phyloP scores from a whole-genome alignment of 1,140 invertebrate genomes.

The Hermetia illucens region DNA sequence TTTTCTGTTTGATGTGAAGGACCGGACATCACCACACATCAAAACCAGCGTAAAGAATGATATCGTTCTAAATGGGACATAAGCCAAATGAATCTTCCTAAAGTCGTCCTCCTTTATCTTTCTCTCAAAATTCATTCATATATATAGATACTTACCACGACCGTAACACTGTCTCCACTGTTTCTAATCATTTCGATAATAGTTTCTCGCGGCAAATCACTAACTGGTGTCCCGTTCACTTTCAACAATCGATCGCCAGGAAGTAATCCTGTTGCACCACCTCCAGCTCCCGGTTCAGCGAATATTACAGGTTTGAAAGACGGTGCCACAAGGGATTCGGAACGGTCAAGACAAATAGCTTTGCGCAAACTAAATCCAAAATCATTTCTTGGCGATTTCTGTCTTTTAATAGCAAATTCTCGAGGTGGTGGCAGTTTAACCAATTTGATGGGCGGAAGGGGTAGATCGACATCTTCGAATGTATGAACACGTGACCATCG shows the following conservation, averaged over 20 bases:
- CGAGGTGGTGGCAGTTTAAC: conserved; percentile 59
- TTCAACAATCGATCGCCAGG: conserved; percentile 86
- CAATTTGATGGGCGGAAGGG: conserved; percentile 61
- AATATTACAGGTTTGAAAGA: conserved; percentile 66
- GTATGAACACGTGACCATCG: conserved; percentile 54
- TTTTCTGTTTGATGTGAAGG: too few relatives aligned
- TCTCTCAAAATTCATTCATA: conserved; percentile 7
- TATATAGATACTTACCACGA: conserved; percentile 58
- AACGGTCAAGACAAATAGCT: conserved; percentile 61
- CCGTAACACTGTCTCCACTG: conserved; percentile 63
- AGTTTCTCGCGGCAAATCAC: conserved; percentile 74
- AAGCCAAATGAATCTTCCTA: too few relatives aligned
- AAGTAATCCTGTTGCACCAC: conserved; percentile 65
- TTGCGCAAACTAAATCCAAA: conserved; percentile 90
- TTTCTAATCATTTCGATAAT: conserved; percentile 86
- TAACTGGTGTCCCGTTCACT: conserved; percentile 76
- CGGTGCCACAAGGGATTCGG: conserved; percentile 23
- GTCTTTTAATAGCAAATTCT: conserved; percentile 61
- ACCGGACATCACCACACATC: too few relatives aligned
- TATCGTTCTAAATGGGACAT: too few relatives aligned
- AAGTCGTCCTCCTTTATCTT: too few relatives aligned
- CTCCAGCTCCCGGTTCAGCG: conserved; percentile 76
- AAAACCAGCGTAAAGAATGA: too few relatives aligned
- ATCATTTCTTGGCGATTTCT: conserved; percentile 72
- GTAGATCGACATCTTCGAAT: conserved; percentile 60